These are phyloP conservation scores for Abscondita cerata DNA, from an alignment of 2,888 invertebrate species.

Conservation along the genomic window DNA sequence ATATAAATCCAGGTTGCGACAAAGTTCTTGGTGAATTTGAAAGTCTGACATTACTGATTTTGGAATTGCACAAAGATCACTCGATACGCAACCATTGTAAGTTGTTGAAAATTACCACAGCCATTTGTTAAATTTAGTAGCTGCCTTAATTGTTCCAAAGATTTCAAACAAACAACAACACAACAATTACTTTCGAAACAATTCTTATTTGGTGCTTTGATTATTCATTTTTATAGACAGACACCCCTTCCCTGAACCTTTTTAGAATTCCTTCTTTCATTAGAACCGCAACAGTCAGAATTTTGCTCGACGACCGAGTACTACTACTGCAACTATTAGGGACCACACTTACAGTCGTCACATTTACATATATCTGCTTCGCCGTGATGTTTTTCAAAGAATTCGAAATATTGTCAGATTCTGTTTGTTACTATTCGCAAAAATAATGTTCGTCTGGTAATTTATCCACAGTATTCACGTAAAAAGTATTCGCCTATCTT, in stretches of 20 bases:
- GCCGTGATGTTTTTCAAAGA: constrained; percentile 74
- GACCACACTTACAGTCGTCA: constrained; percentile 74
- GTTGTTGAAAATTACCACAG: constrained; percentile 53
- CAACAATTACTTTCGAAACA: constrained; percentile 66
- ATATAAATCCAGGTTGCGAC: no score
- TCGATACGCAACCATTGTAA: constrained; percentile 51
- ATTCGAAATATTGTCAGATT: constrained; percentile 54
- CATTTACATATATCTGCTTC: constrained; percentile 81
- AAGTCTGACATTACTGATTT: constrained; percentile 7
- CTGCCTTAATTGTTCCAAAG: constrained; percentile 64
- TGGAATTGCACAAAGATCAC: constrained; percentile 35
- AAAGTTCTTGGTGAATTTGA: no score
- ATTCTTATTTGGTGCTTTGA: no score
- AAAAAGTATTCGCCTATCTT: constrained; percentile 8
- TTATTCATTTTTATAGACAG: constrained; percentile 9
- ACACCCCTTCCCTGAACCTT: neutral
- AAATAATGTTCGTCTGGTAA: constrained; percentile 18
- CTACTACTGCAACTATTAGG: constrained; percentile 53
- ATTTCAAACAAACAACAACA: constrained; percentile 84
- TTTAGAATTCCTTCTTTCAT: constrained; percentile 19
- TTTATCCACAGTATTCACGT: constrained; percentile 7
- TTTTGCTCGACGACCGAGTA: constrained; percentile 1
- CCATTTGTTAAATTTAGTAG: constrained; percentile 53
- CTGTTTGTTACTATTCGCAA: constrained; percentile 16
- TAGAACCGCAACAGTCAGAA: constrained; percentile 20